Conservation (phyloP, 1,140 invertebrate species). For the Pseudomyrmex dendroicus region DNA sequence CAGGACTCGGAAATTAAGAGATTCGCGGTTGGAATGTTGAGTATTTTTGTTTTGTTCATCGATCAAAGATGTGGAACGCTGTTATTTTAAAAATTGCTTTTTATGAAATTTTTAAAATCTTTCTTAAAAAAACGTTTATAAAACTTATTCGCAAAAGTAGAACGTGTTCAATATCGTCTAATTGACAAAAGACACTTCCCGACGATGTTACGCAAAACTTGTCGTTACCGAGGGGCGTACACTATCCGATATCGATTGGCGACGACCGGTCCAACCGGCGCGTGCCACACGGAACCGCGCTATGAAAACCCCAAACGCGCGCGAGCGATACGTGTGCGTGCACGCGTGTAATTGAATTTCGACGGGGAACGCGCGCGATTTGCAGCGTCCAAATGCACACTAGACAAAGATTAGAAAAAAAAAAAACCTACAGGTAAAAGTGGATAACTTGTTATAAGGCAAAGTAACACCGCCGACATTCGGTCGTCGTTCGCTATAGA, state of each 20-base stretch:
- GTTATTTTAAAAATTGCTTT: no score
- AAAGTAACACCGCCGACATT: background rate
- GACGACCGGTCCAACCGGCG: conserved; percentile 74
- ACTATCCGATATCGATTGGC: conserved; percentile 66
- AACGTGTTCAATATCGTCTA: background rate
- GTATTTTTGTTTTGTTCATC: no score
- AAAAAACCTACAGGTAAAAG: background rate
- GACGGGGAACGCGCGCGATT: background rate
- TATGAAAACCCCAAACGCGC: conserved; percentile 35
- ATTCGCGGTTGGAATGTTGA: no score
- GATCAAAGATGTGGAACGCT: no score
- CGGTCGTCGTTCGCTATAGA: conserved; percentile 43
- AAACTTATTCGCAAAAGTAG: background rate
- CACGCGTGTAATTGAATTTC: conserved; percentile 56
- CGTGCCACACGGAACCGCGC: conserved; percentile 74
- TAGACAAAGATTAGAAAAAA: background rate
- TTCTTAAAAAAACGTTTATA: no score
- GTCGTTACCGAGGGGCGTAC: conserved; percentile 26
- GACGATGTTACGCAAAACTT: background rate
- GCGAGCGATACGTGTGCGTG: conserved; percentile 57
- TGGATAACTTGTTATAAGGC: background rate
- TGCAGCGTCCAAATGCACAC: background rate
- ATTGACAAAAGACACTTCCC: background rate
- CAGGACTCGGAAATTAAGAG: no score
- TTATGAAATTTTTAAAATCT: no score